Base-by-base conservation (phyloP, 2,797 vertebrate genomes). In the Crocodylus rhombifer region DNA sequence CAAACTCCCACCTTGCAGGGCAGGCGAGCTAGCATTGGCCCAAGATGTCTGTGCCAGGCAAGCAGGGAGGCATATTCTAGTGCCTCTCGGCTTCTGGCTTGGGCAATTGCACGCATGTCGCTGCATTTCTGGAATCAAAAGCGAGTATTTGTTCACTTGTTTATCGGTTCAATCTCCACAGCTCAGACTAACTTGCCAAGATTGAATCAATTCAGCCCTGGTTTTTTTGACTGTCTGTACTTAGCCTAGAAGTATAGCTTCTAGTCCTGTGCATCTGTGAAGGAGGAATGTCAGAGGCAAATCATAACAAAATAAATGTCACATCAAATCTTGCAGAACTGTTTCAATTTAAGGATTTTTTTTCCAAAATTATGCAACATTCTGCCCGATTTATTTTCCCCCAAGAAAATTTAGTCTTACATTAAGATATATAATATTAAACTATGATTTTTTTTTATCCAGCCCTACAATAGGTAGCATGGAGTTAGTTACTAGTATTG, bases 301-400 rank as follows among this genome's bases (percentile, higher is more conserved):
- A 75, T 3, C 0, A 2, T 28, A 80, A 87, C 55, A 79, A 88
- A 94, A 82, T 0, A 0, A 55, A 77, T 18, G 82, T 64, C 82
- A 79, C 15, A 74, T 83, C 5, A 36, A 92, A 83, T 88, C 21
- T 33, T 12, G 79, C 67, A 73, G 11, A 87, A 91, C 2, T 10
- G 64, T 0, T 84, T n/a, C 11, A 33, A 33, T 57, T 77, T 30
- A 62, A 25, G 25, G 61, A 26, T 25, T 1, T 3, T 20, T 56
- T 69, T 84, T 17, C 42, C 42, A 1, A 2, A 65, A 73, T 16
- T 9, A 71, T 62, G 14, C 16, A 23, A 23, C 10, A 20, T 51
- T 73, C 14, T 4, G 36, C 21, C 33, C 12, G 2, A 36, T 26
- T 42, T 57, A 28, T 56, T 60, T 77, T 60, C 60, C 23, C 13